Percentiles rank a stretch among this genome's conserved stretches.
Conservation (phyloP, 1,140 invertebrate species). For the Bombus turneri region DNA sequence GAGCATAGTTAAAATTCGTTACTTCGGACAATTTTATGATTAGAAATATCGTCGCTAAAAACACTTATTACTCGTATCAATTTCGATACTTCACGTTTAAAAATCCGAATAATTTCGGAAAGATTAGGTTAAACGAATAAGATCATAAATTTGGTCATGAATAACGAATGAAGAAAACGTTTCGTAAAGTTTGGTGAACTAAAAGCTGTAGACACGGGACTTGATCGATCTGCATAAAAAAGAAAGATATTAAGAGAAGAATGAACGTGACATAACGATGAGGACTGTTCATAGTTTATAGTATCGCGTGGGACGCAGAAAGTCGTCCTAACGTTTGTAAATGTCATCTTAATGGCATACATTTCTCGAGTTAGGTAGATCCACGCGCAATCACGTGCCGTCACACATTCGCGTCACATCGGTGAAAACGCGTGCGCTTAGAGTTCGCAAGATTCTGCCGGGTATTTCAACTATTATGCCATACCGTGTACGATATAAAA, state of each 20-base stretch:
- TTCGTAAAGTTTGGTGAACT: neutral
- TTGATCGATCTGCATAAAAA: conserved; percentile 5
- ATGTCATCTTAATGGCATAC: conserved; percentile 66
- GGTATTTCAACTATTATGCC: too few species aligned
- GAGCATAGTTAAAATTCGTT: too few species aligned
- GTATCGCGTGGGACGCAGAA: conserved; percentile 58
- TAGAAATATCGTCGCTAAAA: too few species aligned
- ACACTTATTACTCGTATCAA: too few species aligned
- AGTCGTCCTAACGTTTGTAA: conserved; percentile 57
- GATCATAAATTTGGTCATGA: too few species aligned
- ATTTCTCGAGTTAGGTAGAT: conserved; percentile 47
- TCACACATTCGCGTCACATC: neutral
- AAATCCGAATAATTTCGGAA: too few species aligned
- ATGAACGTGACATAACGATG: conserved; percentile 48
- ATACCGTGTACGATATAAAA: too few species aligned
- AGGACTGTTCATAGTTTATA: conserved; percentile 31
- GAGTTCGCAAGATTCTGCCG: conserved; percentile 16
- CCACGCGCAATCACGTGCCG: conserved; percentile 11
- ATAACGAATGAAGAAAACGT: neutral
- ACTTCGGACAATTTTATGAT: too few species aligned
- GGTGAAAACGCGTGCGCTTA: conserved; percentile 14
- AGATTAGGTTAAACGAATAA: too few species aligned
- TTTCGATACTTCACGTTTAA: too few species aligned
- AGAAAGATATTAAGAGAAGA: conserved; percentile 33
- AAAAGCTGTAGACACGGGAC: too few species aligned